These are phyloP conservation scores for Pogona vitticeps DNA, from an alignment of 2,113 vertebrate species.

Conservation along the genomic window DNA sequence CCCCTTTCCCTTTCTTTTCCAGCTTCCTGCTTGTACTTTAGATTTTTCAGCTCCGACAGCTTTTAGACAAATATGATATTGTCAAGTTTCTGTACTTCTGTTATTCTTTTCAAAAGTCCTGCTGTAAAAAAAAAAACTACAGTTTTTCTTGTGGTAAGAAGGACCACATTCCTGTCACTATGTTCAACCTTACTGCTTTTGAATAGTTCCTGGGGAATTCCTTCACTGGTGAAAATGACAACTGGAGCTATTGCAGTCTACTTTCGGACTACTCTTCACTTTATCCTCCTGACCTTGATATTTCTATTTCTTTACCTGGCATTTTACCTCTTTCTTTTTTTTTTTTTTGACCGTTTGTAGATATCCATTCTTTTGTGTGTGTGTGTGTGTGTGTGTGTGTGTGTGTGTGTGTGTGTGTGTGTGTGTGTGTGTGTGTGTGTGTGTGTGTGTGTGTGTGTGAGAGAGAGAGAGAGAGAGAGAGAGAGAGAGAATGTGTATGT, in stretches of 20 bases:
- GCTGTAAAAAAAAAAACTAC: slow-evolving; percentile 3
- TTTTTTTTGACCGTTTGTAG: too few relatives aligned
- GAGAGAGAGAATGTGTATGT: too few relatives aligned
- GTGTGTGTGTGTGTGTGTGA: too few relatives aligned
- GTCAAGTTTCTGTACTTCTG: background rate
- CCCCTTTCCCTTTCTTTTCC: too few relatives aligned
- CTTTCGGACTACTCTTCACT: background rate
- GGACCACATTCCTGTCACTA: background rate
- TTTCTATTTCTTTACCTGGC: background rate
- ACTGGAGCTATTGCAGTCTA: background rate
- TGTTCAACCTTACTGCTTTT: background rate
- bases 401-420: too few relatives aligned
- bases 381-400: too few relatives aligned
- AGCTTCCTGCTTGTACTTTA: background rate
- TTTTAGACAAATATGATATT: background rate
- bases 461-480: too few relatives aligned
- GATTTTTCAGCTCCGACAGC: background rate
- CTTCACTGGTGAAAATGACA: background rate
- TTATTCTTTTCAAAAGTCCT: background rate
- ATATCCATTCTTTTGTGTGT: too few relatives aligned
- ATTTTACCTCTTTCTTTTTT: background rate
- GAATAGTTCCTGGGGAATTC: background rate
- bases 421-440: too few relatives aligned
- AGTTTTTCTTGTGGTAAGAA: background rate
- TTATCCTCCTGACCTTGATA: background rate